A percentile compares a stretch with the other conserved stretches of the same genome.
These are phyloP conservation scores for Daboia siamensis DNA, from an alignment of 2,113 vertebrate species.

Conservation along the genomic window DNA sequence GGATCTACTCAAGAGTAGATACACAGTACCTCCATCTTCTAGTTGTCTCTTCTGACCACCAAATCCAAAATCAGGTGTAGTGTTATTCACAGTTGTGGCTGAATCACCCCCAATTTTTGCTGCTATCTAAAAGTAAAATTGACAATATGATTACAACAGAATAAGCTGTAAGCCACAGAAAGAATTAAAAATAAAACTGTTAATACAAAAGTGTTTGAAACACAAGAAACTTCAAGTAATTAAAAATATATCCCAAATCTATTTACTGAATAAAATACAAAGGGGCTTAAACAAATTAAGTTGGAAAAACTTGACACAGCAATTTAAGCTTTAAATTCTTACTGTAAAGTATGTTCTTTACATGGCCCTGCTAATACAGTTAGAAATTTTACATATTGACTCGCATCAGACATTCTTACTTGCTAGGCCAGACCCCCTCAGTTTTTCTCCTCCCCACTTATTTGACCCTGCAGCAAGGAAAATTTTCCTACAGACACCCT, in stretches of 20 bases:
- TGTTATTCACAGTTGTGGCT: constrained; percentile 76
- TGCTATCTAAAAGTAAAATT: constrained; percentile 77
- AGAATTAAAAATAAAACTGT: not conserved
- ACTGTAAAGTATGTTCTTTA: not conserved
- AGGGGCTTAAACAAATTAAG: not conserved
- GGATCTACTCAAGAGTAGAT: not conserved
- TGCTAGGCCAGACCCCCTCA: not conserved
- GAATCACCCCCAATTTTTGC: constrained; percentile 91
- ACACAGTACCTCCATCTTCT: constrained; percentile 84
- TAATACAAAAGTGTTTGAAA: not conserved
- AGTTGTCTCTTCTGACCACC: constrained; percentile 86
- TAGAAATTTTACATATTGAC: not conserved
- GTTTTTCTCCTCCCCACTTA: not conserved
- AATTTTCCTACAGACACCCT: not conserved
- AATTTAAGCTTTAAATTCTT: not conserved
- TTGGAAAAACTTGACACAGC: not conserved
- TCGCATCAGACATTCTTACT: not conserved
- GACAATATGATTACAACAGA: constrained; percentile 19
- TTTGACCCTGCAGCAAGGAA: not conserved
- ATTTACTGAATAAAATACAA: not conserved
- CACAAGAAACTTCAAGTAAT: not conserved
- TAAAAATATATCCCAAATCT: not conserved
- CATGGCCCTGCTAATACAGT: not conserved
- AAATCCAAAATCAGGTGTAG: constrained; percentile 80
- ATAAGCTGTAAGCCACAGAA: not conserved